Conservation (phyloP, 2,113 vertebrate genomes). For the Andinoacara biseriatus region DNA sequence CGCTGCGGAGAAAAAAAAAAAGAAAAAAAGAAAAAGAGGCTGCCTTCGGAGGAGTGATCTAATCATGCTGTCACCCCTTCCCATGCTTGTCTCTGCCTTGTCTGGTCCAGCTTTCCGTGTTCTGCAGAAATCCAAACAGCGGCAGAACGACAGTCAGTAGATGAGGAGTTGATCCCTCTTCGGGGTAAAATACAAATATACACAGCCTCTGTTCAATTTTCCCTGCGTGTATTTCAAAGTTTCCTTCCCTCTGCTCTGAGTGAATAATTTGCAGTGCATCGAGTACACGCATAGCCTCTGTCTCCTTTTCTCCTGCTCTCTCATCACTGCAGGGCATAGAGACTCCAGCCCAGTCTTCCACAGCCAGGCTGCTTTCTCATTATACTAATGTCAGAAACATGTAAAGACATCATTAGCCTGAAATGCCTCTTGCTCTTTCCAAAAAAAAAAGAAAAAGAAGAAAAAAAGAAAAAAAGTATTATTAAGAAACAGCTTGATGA, state of each 20-base stretch:
- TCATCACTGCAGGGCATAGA: conserved; percentile 44
- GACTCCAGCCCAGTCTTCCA: conserved; percentile 26
- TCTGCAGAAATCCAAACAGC: conserved; percentile 1
- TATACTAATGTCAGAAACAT: conserved; percentile 60
- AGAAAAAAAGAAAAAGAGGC: not conserved
- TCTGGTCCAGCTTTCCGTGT: not conserved
- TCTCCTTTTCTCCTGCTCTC: not conserved
- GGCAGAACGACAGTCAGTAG: not conserved
- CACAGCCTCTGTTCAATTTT: not conserved
- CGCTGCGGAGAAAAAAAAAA: conserved; percentile 12
- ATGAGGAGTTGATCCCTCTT: not conserved
- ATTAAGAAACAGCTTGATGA: not conserved
- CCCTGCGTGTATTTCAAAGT: not conserved
- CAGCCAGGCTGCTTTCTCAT: conserved; percentile 43
- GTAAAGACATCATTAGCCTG: conserved; percentile 55
- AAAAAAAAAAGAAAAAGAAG: not conserved
- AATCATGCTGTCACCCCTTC: conserved; percentile 39
- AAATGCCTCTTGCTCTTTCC: conserved; percentile 18
- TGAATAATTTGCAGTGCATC: conserved; percentile 25
- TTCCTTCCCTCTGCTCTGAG: conserved; percentile 15
- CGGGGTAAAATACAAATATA: conserved; percentile 8
- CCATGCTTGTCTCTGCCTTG: conserved; percentile 10
- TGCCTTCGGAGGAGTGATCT: conserved; percentile 26
- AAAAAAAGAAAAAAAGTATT: not conserved
- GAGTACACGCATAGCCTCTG: conserved; percentile 11